Base-by-base conservation (phyloP, 2,888 invertebrate genomes). In the Meandrusa payeni region DNA sequence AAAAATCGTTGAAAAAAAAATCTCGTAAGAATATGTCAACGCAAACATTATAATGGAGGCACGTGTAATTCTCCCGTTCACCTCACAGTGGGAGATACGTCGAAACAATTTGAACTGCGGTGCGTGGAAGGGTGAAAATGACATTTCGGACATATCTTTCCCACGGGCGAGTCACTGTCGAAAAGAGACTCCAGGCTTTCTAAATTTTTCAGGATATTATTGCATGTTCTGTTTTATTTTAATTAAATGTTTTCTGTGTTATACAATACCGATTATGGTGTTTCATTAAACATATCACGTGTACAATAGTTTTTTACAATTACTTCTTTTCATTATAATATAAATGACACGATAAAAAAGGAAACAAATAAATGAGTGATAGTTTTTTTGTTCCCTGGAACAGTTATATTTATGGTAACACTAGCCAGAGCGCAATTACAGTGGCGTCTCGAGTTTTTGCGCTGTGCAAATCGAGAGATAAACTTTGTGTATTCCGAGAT, bases 61-160 rank as follows among this genome's bases (percentile, higher is more conserved):
- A 9, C 17, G 24, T 9, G 10, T 23, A 27, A 23, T 13, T 4
- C 10, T 23, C 44, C 34, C 17, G 27, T 33, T 39, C 23, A 40
- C 37, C 34, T 36, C 40, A 5, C 40, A 34, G 20, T 43, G 52
- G 31, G 29, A 27, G 26, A 34, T 39, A 44, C 44, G 33, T 28
- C 33, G 44, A 39, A 44, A 39, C 39, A 33, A 39, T 44, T 44
- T 39, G 26, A 44, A 33, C 23, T 33, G 10, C 29, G 41, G 49
- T 48, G 46, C 55, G 54, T 61, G 62, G 41, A 47, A 65, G 64
- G 70, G 69, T 72, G 73, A 75, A 76, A 78, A 78, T 81, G 80
- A 74, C 78, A 80, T 78, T 81, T 82, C 76, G 77, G 70, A 64
- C 77, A 77, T 77, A 73, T 71, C 76, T 79, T 79, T 82, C 81